phyloP scores from a whole-genome alignment of 2,113 vertebrate genomes.

The Engystomops pustulosus region DNA sequence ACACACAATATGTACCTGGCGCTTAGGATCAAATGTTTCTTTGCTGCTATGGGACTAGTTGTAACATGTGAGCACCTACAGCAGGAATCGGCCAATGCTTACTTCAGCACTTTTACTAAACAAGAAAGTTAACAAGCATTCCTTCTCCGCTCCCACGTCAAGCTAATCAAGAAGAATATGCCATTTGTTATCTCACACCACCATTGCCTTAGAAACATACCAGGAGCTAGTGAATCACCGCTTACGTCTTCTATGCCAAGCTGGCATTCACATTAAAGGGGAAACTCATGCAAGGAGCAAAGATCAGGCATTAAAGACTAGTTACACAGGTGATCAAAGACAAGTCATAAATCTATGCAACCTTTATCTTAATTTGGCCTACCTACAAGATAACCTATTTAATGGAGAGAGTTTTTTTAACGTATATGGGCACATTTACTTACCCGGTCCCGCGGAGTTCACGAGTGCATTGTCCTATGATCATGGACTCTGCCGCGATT shows the following conservation, averaged over 20 bases:
- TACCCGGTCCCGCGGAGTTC: too few relatives aligned
- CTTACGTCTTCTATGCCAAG: background rate
- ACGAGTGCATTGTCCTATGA: too few relatives aligned
- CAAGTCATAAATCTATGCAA: background rate
- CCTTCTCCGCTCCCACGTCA: constrained; percentile 48
- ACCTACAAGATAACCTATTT: background rate
- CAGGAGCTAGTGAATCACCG: constrained; percentile 30
- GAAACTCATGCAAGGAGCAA: background rate
- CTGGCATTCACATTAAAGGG: constrained; percentile 7
- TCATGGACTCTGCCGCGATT: too few relatives aligned
- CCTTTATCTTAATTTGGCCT: background rate
- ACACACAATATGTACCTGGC: background rate
- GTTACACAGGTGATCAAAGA: background rate
- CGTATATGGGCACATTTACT: too few relatives aligned
- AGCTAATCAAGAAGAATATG: constrained; percentile 45
- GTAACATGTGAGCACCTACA: constrained; percentile 30
- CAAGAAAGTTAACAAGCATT: constrained; percentile 53
- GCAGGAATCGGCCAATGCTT: constrained; percentile 25
- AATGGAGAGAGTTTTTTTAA: background rate
- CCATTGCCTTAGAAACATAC: constrained; percentile 42
- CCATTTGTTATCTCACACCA: constrained; percentile 47
- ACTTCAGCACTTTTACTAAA: constrained; percentile 47
- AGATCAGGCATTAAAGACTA: background rate
- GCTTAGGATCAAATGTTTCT: background rate
- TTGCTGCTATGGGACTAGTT: constrained; percentile 26